These are phyloP conservation scores for Ovibos moschatus DNA, from an alignment of 2,113 vertebrate species.

Conservation along the genomic window DNA sequence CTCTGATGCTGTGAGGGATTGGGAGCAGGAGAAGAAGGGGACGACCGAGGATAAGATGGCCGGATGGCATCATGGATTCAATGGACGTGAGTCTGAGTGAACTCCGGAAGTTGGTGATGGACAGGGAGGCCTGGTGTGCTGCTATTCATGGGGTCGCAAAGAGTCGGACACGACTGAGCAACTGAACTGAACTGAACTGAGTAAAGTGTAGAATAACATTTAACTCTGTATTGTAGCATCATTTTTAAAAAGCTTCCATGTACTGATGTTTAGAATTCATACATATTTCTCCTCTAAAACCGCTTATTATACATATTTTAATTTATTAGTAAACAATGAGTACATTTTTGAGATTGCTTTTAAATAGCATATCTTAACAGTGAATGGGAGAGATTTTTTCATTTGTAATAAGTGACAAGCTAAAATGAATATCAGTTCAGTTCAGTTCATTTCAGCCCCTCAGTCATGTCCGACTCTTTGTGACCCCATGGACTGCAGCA, in stretches of 20 bases:
- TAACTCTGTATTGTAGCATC: neutral
- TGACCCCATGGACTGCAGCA: neutral
- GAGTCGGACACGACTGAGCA: too few species aligned
- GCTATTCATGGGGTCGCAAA: too few species aligned
- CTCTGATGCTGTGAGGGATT: too few species aligned
- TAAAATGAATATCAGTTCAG: neutral
- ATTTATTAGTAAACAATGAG: neutral
- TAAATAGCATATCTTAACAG: neutral
- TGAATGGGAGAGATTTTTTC: neutral
- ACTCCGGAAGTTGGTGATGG: too few species aligned
- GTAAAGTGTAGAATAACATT: neutral
- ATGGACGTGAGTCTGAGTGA: too few species aligned
- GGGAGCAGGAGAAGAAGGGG: too few species aligned
- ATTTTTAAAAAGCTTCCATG: neutral
- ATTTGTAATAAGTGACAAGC: neutral
- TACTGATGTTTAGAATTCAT: neutral
- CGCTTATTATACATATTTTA: neutral
- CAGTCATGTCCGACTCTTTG: fast-evolving
- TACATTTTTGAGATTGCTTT: neutral
- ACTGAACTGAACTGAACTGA: too few species aligned
- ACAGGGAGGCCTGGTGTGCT: too few species aligned
- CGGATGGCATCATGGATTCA: too few species aligned
- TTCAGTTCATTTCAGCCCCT: neutral
- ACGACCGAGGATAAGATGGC: too few species aligned
- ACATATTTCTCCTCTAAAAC: neutral